A percentile compares a stretch with the other conserved stretches of the same genome.
Evolutionary conservation across 37 sponge, comb jelly and placozoan species (phyloP).

Genomic region (Geodia barretti): DNA sequence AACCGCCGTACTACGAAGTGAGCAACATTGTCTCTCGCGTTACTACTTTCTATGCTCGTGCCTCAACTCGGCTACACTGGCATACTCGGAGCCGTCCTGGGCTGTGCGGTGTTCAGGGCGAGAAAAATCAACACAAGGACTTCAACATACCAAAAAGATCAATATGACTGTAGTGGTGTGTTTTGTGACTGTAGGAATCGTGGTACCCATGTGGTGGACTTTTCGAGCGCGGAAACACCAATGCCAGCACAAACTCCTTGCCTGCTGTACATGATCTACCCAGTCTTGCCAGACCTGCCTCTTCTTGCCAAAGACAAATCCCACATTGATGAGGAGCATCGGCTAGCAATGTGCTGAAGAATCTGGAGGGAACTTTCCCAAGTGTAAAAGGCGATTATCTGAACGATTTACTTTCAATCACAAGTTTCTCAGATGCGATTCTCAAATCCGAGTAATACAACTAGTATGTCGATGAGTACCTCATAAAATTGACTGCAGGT

Average conservation of each 20-base stretch:
- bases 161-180: not conserved
- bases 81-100: not conserved
- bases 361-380: too few species aligned
- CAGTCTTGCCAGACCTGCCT: not conserved
- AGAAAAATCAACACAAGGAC: conserved; percentile 14
- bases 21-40: not conserved
- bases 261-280: too few species aligned
- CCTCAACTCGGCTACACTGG: not conserved
- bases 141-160: conserved; percentile 33
- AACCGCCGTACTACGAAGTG: not conserved
- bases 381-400: too few species aligned
- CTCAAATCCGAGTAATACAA: too few species aligned
- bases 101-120: not conserved
- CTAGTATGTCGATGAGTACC: too few species aligned
- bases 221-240: not conserved
- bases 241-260: not conserved
- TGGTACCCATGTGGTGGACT: not conserved
- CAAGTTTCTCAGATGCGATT: too few species aligned
- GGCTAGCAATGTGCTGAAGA: too few species aligned
- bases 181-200: not conserved
- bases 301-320: not conserved
- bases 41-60: not conserved
- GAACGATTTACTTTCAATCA: too few species aligned
- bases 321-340: too few species aligned
- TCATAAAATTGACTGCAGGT: too few species aligned